These are phyloP conservation scores for Lucifuga dentata DNA, from an alignment of 2,113 vertebrate species.

Conservation along the genomic window DNA sequence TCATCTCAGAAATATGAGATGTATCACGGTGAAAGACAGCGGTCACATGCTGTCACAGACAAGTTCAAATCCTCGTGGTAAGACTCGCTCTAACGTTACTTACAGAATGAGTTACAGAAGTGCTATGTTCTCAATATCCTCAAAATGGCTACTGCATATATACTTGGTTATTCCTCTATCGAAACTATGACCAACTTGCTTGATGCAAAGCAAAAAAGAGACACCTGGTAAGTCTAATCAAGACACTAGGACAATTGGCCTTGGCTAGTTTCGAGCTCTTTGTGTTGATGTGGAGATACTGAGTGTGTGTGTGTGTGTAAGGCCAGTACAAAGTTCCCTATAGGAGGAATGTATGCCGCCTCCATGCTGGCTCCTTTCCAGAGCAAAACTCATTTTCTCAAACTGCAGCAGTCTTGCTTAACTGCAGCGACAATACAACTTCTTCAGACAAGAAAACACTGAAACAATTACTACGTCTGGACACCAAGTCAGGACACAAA, in stretches of 20 bases:
- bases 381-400: slow-evolving; percentile 59
- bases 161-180: slow-evolving; percentile 8
- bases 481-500: slow-evolving; percentile 50
- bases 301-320: slow-evolving; percentile 58
- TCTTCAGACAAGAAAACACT: slow-evolving; percentile 71
- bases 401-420: slow-evolving; percentile 76
- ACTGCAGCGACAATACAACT: slow-evolving; percentile 62
- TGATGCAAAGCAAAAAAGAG: background rate
- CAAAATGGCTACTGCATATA: slow-evolving; percentile 26
- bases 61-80: too few species aligned
- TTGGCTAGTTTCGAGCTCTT: slow-evolving; percentile 76
- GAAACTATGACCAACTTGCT: background rate
- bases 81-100: too few species aligned
- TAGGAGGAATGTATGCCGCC: slow-evolving; percentile 92
- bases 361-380: slow-evolving; percentile 73
- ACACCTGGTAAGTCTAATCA: background rate
- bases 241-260: slow-evolving; percentile 8
- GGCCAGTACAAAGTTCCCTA: slow-evolving; percentile 84
- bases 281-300: slow-evolving; percentile 76
- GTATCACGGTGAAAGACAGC: background rate
- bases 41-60: too few species aligned
- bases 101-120: background rate
- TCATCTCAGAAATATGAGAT: slow-evolving; percentile 21
- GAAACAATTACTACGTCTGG: slow-evolving; percentile 56
- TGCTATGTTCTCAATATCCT: slow-evolving; percentile 8